Conservation (phyloP, 1,140 invertebrate species). For the Oryzaephilus surinamensis region DNA sequence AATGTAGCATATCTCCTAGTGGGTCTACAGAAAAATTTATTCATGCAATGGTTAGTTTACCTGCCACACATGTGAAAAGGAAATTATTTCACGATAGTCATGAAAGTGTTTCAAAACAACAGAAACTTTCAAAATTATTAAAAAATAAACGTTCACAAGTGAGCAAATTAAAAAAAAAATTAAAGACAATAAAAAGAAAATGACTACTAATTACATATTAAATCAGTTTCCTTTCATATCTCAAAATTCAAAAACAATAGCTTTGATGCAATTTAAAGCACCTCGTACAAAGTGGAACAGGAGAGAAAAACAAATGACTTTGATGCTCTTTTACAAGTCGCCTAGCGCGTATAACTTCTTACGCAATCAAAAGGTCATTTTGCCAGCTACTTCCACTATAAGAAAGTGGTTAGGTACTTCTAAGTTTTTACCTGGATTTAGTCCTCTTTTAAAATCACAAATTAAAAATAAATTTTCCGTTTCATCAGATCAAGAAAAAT, state of each 20-base stretch:
- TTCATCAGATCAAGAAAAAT: no score
- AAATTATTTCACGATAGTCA: conserved; percentile 1
- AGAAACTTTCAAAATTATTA: no score
- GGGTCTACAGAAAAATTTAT: no score
- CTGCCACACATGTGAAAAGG: not conserved
- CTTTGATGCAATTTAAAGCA: conserved; percentile 3
- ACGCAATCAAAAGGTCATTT: not conserved
- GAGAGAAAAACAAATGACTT: not conserved
- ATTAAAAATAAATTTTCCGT: not conserved
- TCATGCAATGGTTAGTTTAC: no score
- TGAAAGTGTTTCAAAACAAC: no score
- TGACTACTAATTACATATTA: not conserved
- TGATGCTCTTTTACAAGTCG: conserved; percentile 1
- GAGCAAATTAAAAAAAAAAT: no score
- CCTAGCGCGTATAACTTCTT: conserved; percentile 1
- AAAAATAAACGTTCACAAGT: no score
- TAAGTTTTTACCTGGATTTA: not conserved
- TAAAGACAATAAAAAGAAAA: no score
- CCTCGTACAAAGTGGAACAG: not conserved
- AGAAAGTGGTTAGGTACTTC: conserved; percentile 1
- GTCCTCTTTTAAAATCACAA: not conserved
- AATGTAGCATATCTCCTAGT: no score
- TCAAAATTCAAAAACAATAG: conserved; percentile 1
- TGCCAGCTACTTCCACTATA: not conserved
- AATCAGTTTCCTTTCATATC: not conserved